Base-by-base conservation (phyloP, 2,888 invertebrate genomes). In the Zhuqinia jingwanae region DNA sequence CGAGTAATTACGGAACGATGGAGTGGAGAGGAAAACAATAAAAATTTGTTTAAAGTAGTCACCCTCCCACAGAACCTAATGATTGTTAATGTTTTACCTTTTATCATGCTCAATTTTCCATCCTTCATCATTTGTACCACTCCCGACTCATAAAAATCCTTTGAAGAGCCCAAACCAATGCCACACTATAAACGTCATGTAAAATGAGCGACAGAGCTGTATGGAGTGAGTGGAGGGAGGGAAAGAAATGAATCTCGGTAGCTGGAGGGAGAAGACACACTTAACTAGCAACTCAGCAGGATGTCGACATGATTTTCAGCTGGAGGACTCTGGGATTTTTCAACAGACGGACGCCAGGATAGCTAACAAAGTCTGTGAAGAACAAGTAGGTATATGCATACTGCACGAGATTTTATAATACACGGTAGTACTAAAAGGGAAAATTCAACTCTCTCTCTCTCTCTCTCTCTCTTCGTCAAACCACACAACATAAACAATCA, bases 281-380 rank as follows among this genome's bases (percentile, higher is more conserved):
- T 77, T 77, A 42, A 53, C 75, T 56, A 77, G 53, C 50, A 77
- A 27, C 65, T 25, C 84, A 58, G 84, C 84, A 78, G 84, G 84
- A 84, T 84, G 60, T 78, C 78, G 65, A 77, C 77, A 68, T 84
- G 83, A 78, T 68, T 84, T 84, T 78, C 30, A 75, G 75, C 36
- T 82, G 58, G 63, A 30, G 50, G 75, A 75, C 36, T n/a, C n/a
- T n/a, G n/a, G n/a, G 36, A 6, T 6, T 8, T 36, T 75, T 53
- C 53, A 42, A 42, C 42, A 25, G 60, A 63, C 68, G 76, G 76
- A 77, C 76, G 84, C 84, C 84, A 84, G 11, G 58, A 63, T 30
- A 68, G 50, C 22, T 36, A 50, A 47, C 73, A 73, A 73, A 50
- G 47, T 50, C 47, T 73, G 25, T 45, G 63, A 30, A 73, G 8